Base-by-base conservation (phyloP, 2,888 invertebrate species). In the Halictus ligatus region DNA sequence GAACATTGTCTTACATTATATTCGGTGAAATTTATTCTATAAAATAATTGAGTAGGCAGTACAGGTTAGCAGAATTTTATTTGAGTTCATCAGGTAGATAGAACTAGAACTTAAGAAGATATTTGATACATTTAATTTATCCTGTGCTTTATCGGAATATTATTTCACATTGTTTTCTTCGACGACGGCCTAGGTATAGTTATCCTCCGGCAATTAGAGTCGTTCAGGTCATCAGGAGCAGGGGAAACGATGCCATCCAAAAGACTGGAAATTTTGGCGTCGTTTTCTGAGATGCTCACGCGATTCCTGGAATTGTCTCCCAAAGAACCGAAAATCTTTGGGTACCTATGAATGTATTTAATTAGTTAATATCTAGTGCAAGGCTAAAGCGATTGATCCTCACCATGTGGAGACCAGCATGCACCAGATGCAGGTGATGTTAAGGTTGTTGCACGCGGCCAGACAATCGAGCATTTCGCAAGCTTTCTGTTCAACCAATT, bases 371-470 rank as follows among this genome's bases (percentile, higher is more conserved):
- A n/a, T 58, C 6, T 12, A 13, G 5, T 0, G 12, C 8, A 3
- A 25, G 69, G 21, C 46, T n/a, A 46, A 10, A 2, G 8, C 3
- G 18, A 1, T 4, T 2, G 8, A 13, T 2, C 0, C 10, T 2
- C 89, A 93, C 93, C 93, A 93, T 78, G 89, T 78, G 76, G 93
- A 92, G 29, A 93, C 85, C 40, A 93, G 64, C 43, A 91, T 85
- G 81, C 90, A 90, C 93, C 93, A 93, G 15, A 93, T 87, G 89
- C 92, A 93, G 60, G 92, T 85, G 88, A 93, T 88, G 76, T 92
- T 93, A 79, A 88, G 87, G 78, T 85, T 92, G 75, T 93, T 93
- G 88, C 92, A 93, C 64, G 91, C 79, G 3, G 91, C 80, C 40
- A 92, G 81, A 40, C 89, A 90, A 75, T 89, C 93, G 72, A 93